phyloP scores from a whole-genome alignment of 2,797 vertebrate genomes.

The Eospalax fontanierii region DNA sequence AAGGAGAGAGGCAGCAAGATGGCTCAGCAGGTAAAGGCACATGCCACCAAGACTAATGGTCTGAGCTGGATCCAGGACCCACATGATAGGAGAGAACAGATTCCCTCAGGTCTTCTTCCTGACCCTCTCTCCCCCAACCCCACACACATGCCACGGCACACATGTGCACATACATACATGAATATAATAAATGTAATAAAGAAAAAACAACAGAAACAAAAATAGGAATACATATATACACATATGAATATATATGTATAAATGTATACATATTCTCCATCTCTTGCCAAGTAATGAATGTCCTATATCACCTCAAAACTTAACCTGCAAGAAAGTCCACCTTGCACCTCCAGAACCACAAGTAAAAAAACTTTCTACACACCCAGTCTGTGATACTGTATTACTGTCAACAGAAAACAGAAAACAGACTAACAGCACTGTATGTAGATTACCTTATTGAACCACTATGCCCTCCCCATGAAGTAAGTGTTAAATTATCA shows the following conservation, averaged over 20 bases:
- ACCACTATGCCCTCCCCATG: not conserved
- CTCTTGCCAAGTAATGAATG: not conserved
- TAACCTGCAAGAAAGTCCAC: too few relatives aligned
- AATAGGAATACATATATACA: too few relatives aligned
- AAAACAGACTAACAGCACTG: too few relatives aligned
- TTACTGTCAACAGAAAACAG: not conserved
- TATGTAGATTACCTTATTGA: slow-evolving; percentile 35
- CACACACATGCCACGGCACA: too few relatives aligned
- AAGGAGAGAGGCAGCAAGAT: too few relatives aligned
- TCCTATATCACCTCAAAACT: not conserved
- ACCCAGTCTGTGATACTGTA: not conserved
- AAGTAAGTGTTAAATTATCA: not conserved
- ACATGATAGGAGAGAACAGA: too few relatives aligned
- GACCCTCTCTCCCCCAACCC: too few relatives aligned
- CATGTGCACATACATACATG: too few relatives aligned
- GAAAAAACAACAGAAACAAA: too few relatives aligned
- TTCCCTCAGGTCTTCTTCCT: too few relatives aligned
- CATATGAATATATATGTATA: not conserved
- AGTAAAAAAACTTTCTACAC: not conserved
- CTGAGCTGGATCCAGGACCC: too few relatives aligned
- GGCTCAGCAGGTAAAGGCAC: not conserved
- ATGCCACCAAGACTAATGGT: not conserved
- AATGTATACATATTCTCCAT: not conserved
- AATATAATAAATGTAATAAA: too few relatives aligned
- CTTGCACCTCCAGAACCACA: not conserved